Percentiles rank a stretch among this genome's conserved stretches.
Evolutionary conservation across 2,888 invertebrate genomes (phyloP).

Genomic region (Notocelia uddmanniana): DNA sequence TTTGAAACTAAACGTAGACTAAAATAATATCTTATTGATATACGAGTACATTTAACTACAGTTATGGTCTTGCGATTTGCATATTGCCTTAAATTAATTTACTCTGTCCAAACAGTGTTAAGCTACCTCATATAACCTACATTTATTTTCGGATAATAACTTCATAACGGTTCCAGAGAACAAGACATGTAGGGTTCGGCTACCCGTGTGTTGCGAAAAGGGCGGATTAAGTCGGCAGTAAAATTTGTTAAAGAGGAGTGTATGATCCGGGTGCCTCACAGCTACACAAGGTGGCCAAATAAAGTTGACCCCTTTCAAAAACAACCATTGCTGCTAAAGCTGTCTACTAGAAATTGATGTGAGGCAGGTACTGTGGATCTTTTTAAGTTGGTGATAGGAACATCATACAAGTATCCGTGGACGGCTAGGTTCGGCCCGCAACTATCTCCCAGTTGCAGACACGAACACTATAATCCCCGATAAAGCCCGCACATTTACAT

Average conservation of each 20-base stretch:
- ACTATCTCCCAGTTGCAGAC: slow-evolving; percentile 83
- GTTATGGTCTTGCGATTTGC: slow-evolving; percentile 33
- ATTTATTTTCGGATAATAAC: slow-evolving; percentile 81
- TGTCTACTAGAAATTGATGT: slow-evolving; percentile 7
- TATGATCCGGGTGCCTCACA: slow-evolving; percentile 75
- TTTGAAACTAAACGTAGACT: slow-evolving; percentile 14
- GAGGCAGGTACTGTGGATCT: slow-evolving; percentile 52
- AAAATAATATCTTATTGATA: slow-evolving; percentile 21
- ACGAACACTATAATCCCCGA: slow-evolving; percentile 86
- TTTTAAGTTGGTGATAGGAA: slow-evolving; percentile 56
- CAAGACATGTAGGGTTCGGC: slow-evolving; percentile 74
- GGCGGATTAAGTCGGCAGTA: slow-evolving; percentile 81
- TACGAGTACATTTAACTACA: slow-evolving; percentile 10
- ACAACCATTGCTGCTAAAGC: background rate
- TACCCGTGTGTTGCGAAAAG: slow-evolving; percentile 66
- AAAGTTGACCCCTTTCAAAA: slow-evolving; percentile 53
- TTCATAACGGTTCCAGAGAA: slow-evolving; percentile 73
- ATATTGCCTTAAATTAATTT: slow-evolving; percentile 71
- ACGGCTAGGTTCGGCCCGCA: slow-evolving; percentile 69
- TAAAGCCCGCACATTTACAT: slow-evolving; percentile 87
- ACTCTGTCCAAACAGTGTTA: slow-evolving; percentile 64
- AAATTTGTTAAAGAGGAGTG: slow-evolving; percentile 82
- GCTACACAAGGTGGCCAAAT: slow-evolving; percentile 60
- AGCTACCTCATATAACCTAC: slow-evolving; percentile 73
- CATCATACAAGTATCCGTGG: slow-evolving; percentile 70